Evolutionary conservation across 92 coral and sea anemone genomes (phyloP).

Genomic region (Phenganax marumi): DNA sequence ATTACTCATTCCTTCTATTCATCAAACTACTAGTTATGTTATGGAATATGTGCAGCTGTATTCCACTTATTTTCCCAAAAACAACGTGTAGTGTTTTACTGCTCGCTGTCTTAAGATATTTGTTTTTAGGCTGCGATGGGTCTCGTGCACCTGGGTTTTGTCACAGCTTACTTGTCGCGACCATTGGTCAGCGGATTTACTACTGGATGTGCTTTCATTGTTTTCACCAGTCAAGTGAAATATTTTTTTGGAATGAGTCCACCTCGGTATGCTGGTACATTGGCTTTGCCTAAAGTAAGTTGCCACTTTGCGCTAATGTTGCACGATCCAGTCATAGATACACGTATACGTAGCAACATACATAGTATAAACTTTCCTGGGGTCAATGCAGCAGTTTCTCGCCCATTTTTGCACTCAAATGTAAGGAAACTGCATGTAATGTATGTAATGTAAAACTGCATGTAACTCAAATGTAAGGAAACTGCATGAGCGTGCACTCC

Average conservation of each 20-base stretch:
- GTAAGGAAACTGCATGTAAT: too few species aligned
- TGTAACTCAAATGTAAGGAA: too few species aligned
- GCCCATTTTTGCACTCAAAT: too few species aligned
- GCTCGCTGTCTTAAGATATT: neutral
- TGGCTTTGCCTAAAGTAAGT: slow-evolving; percentile 72
- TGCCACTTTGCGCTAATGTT: neutral
- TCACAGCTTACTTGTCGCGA: slow-evolving; percentile 76
- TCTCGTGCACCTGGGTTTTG: slow-evolving; percentile 67
- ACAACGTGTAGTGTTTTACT: neutral
- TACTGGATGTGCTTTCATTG: slow-evolving; percentile 83
- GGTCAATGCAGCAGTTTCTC: too few species aligned
- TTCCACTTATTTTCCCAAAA: too few species aligned
- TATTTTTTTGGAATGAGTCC: slow-evolving; percentile 70
- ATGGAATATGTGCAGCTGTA: too few species aligned
- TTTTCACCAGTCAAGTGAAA: slow-evolving; percentile 77
- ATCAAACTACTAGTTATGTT: too few species aligned
- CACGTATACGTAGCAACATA: too few species aligned
- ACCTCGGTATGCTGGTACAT: slow-evolving; percentile 62
- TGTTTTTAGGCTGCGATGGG: slow-evolving; percentile 77
- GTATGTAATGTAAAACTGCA: too few species aligned
- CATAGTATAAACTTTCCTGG: too few species aligned
- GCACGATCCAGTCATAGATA: neutral
- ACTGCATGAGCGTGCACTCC: too few species aligned
- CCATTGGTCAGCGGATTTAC: slow-evolving; percentile 96
- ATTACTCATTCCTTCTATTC: too few species aligned